Evolutionary conservation across 2,888 invertebrate genomes (phyloP).

Genomic region (Nomada fucata): DNA sequence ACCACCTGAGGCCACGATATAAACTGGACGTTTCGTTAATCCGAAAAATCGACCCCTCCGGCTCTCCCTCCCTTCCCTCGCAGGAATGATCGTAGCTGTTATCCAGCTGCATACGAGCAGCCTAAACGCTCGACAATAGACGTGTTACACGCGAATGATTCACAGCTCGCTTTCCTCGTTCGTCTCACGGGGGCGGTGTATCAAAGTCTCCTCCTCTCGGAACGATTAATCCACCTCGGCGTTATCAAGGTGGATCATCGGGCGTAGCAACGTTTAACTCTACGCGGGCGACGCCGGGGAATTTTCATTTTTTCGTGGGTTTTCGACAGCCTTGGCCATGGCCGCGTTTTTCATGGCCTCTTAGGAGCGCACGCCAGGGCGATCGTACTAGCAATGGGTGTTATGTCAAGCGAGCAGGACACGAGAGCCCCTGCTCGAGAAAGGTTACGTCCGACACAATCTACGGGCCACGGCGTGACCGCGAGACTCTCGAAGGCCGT

Average conservation of each 20-base stretch:
- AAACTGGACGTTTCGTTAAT: slow-evolving; percentile 31
- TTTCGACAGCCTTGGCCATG: slow-evolving; percentile 69
- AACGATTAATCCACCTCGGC: slow-evolving; percentile 13
- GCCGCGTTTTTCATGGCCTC: slow-evolving; percentile 69
- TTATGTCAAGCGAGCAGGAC: slow-evolving; percentile 65
- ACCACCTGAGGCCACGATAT: slow-evolving; percentile 31
- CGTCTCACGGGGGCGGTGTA: neutral
- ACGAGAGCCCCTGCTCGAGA: slow-evolving; percentile 58
- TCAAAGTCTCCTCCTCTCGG: neutral
- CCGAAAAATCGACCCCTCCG: slow-evolving; percentile 16
- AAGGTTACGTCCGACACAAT: slow-evolving; percentile 54
- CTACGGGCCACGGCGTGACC: slow-evolving; percentile 22
- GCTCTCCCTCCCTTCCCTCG: neutral
- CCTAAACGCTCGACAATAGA: neutral
- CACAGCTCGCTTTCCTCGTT: slow-evolving; percentile 11
- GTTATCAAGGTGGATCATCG: neutral
- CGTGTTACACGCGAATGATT: slow-evolving; percentile 36
- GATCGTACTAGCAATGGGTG: slow-evolving; percentile 42
- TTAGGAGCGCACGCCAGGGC: slow-evolving; percentile 53
- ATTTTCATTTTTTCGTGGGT: slow-evolving; percentile 45
- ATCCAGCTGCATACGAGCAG: slow-evolving; percentile 1
- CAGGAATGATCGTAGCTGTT: slow-evolving; percentile 15
- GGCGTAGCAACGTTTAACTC: neutral
- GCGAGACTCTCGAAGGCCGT: slow-evolving; percentile 54
- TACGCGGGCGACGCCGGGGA: neutral